Evolutionary conservation across 2,888 invertebrate genomes (phyloP).

Genomic region (Ganaspis brasiliensis): DNA sequence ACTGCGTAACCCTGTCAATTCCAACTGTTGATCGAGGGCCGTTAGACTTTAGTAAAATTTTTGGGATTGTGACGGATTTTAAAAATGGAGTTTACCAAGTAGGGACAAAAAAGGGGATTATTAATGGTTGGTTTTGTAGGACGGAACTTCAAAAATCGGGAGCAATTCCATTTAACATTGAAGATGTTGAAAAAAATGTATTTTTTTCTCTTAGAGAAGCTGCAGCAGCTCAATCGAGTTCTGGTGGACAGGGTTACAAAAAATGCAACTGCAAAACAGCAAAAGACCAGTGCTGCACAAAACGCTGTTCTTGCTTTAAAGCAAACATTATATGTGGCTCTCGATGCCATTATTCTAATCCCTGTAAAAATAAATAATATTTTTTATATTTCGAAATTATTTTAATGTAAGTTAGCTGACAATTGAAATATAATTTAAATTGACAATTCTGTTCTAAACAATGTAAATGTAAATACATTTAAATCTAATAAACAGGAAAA

Average conservation of each 20-base stretch:
- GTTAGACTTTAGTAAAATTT: constrained; percentile 46
- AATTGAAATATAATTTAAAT: no score
- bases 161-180: background rate
- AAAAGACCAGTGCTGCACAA: constrained; percentile 26
- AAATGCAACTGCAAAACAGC: constrained; percentile 42
- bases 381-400: no score
- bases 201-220: constrained; percentile 43
- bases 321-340: constrained; percentile 21
- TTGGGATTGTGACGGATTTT: constrained; percentile 42
- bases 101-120: constrained; percentile 41
- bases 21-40: constrained; percentile 49
- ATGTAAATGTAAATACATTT: no score
- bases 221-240: constrained; percentile 41
- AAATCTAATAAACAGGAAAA: no score
- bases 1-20: constrained; percentile 38
- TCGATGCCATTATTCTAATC: constrained; percentile 16
- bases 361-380: constrained; percentile 42
- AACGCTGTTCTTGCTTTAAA: constrained; percentile 42
- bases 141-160: constrained; percentile 40
- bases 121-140: constrained; percentile 47
- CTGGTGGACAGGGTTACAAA: constrained; percentile 44
- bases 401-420: no score
- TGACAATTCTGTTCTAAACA: no score
- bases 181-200: constrained; percentile 17
- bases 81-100: constrained; percentile 51